Evolutionary conservation across 2,113 vertebrate genomes (phyloP).

Genomic region (Pardalotus punctatus): DNA sequence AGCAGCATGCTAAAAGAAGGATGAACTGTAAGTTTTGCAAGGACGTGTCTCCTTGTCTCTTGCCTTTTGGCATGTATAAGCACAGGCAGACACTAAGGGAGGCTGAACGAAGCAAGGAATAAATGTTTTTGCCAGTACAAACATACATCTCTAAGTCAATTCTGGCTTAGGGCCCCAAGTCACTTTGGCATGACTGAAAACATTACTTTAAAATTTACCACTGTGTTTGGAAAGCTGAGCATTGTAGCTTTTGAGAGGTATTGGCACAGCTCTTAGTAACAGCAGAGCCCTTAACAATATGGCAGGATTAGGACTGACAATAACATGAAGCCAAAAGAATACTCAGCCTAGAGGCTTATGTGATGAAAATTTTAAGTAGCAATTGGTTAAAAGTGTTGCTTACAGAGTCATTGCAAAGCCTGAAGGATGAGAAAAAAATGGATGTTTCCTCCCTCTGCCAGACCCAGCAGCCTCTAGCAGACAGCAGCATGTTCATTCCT

Average conservation of each 20-base stretch:
- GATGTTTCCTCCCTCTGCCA: background rate
- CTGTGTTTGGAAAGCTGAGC: background rate
- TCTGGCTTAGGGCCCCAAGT: background rate
- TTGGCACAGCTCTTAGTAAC: background rate
- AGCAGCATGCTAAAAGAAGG: background rate
- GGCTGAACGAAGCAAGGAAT: background rate
- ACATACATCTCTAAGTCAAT: background rate
- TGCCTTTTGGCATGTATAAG: background rate
- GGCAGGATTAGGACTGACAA: background rate
- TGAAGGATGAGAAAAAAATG: background rate
- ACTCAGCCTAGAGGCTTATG: background rate
- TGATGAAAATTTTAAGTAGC: background rate
- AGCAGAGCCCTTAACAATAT: background rate
- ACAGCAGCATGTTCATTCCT: background rate
- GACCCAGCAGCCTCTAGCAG: background rate
- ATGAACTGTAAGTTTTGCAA: background rate
- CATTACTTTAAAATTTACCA: background rate
- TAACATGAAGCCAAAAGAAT: background rate
- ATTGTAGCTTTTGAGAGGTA: background rate
- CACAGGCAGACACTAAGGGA: background rate
- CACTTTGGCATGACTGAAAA: slow-evolving; percentile 4
- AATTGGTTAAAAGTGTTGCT: background rate
- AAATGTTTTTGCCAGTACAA: background rate
- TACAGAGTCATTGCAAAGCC: background rate
- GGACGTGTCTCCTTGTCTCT: background rate